A percentile compares a stretch with the other conserved stretches of the same genome.
Conservation (phyloP, 2,888 invertebrate genomes). For the Thyatira batis region DNA sequence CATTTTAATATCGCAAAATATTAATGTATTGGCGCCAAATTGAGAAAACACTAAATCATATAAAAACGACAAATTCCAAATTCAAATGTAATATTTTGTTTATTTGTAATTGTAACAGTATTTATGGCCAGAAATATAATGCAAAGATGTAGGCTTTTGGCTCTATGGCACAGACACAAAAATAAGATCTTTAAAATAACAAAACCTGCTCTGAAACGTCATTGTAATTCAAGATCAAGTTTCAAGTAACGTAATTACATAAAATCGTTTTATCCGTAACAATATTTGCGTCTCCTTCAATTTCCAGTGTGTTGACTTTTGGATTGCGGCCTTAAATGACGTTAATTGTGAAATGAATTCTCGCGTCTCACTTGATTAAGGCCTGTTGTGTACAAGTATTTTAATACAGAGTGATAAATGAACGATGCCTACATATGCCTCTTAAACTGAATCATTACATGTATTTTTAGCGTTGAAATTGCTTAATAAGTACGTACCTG, state of each 20-base stretch:
- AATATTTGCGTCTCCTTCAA: neutral
- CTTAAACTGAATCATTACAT: conserved; percentile 23
- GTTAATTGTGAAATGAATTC: conserved; percentile 32
- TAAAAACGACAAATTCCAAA: too few species aligned
- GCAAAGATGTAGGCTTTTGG: too few species aligned
- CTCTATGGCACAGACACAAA: too few species aligned
- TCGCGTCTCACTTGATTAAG: conserved; percentile 34
- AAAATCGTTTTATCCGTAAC: neutral
- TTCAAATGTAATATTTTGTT: too few species aligned
- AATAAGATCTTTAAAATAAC: too few species aligned
- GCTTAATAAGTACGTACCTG: neutral
- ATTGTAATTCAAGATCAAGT: too few species aligned
- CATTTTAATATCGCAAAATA: too few species aligned
- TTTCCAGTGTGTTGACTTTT: neutral
- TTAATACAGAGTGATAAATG: conserved; percentile 14
- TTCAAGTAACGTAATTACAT: neutral
- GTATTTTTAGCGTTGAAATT: neutral
- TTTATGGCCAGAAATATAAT: too few species aligned
- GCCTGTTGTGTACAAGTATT: conserved; percentile 19
- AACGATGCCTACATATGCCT: neutral
- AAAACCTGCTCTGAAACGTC: too few species aligned
- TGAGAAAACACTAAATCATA: too few species aligned
- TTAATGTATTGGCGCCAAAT: too few species aligned
- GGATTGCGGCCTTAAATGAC: conserved; percentile 22
- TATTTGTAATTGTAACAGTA: too few species aligned